phyloP scores from a whole-genome alignment of 2,888 invertebrate genomes.

The Cheiracanthium punctorium region DNA sequence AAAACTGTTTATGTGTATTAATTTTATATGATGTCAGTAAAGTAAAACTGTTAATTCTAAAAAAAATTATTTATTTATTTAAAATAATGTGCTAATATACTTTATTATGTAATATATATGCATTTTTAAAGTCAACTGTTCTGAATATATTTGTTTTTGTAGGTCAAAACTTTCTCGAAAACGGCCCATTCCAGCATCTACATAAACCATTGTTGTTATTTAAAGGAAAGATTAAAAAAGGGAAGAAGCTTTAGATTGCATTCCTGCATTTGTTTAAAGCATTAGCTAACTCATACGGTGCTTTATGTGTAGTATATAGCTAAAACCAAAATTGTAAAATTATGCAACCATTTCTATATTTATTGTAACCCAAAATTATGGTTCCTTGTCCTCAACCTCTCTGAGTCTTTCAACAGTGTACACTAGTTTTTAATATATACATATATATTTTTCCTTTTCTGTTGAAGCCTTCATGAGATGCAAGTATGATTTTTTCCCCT shows the following conservation, averaged over 20 bases:
- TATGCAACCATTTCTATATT: conserved; percentile 50
- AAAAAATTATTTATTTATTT: no score
- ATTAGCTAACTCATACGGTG: conserved; percentile 69
- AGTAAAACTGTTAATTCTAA: no score
- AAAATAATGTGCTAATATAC: no score
- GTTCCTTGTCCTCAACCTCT: conserved; percentile 55
- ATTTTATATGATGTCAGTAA: no score
- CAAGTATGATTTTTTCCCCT: not conserved
- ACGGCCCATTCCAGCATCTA: conserved; percentile 48
- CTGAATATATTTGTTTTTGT: not conserved
- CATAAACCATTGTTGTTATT: conserved; percentile 47
- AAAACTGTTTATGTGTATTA: no score
- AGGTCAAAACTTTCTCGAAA: conserved; percentile 65
- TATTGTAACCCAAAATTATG: conserved; percentile 51
- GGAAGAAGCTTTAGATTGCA: conserved; percentile 62
- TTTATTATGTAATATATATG: no score
- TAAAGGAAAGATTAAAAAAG: conserved; percentile 11
- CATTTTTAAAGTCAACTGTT: no score
- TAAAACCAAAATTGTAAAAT: conserved; percentile 47
- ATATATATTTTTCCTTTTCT: conserved; percentile 2
- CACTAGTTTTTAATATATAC: conserved; percentile 36
- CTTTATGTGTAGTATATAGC: conserved; percentile 70
- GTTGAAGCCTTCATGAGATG: not conserved
- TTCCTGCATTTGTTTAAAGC: conserved; percentile 66
- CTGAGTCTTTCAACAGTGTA: conserved; percentile 17